Base-by-base conservation (phyloP, 2,797 vertebrate genomes). In the Thaleichthys pacificus region DNA sequence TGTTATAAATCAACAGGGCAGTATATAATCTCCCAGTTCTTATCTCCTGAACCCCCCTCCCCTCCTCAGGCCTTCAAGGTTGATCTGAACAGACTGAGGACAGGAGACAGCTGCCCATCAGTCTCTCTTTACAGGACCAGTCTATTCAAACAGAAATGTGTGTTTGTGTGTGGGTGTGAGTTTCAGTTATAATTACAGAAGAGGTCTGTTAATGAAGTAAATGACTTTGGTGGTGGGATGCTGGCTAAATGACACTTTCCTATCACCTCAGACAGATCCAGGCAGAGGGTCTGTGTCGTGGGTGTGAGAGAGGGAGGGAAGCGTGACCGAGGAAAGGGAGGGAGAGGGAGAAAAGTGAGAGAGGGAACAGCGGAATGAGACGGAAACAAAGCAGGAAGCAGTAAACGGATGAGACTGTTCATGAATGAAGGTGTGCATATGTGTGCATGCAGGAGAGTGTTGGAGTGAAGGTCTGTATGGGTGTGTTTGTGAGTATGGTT, bases 101-200 rank as follows among this genome's bases (percentile, higher is more conserved):
- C 88, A 84, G 67, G 38, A 88, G 89, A 90, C 91, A 91, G 86
- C 87, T 87, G 86, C 84, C 86, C 88, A 91, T 93, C 90, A 88
- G 85, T 93, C 91, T 92, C 87, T 80, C 73, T 78, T 83, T 83
- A 79, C 78, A 77, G 63, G 73, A 58, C 24, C 68, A 84, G 72
- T 78, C 81, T 89, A 91, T 91, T 87, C 89, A 81, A 79, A 76
- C 80, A 61, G 19, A 30, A 57, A 32, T 77, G 70, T 12, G 22
- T 22, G 60, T 63, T 67, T 73, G 72, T 78, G 84, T 72, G 85
- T 84, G 82, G 81, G 80, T 75, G 57, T 12, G 87, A 87, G 90
- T 90, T 85, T 65, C 21, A 15, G 75, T 71, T 86, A 85, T 92
- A 89, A 91, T 91, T 90, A 91, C 82, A 87, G 11, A 42, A 80